Conservation (phyloP, 2,113 vertebrate species). For the Brachyhypopomus occidentalis region DNA sequence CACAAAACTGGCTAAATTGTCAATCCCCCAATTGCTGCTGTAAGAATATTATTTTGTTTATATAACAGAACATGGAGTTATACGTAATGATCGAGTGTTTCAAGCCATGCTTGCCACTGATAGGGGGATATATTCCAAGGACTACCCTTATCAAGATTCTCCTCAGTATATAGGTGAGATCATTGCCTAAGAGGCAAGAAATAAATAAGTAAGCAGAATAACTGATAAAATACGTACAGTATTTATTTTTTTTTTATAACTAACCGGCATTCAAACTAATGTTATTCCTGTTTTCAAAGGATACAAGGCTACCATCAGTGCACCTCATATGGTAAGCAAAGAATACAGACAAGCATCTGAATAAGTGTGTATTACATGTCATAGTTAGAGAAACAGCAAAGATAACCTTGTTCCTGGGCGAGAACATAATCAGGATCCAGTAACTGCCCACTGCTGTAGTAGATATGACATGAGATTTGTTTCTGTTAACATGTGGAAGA, state of each 20-base stretch:
- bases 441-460: background rate
- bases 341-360: background rate
- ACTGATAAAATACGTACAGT: background rate
- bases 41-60: constrained; percentile 24
- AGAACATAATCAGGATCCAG: background rate
- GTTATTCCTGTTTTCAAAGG: constrained; percentile 67
- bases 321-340: constrained; percentile 87
- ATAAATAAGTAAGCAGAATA: background rate
- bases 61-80: constrained; percentile 83
- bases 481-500: too few relatives aligned
- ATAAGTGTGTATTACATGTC: background rate
- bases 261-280: background rate
- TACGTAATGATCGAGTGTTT: constrained; percentile 81
- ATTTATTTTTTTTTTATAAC: background rate
- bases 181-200: background rate
- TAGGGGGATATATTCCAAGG: constrained; percentile 81
- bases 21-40: background rate
- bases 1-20: background rate
- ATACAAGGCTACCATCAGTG: constrained; percentile 89
- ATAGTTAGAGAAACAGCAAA: background rate
- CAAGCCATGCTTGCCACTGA: constrained; percentile 84
- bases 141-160: constrained; percentile 86
- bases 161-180: constrained; percentile 85
- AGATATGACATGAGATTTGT: too few relatives aligned
- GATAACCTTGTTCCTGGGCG: background rate